These are phyloP conservation scores for Corythaixoides concolor DNA, from an alignment of 2,113 vertebrate species.

Conservation along the genomic window DNA sequence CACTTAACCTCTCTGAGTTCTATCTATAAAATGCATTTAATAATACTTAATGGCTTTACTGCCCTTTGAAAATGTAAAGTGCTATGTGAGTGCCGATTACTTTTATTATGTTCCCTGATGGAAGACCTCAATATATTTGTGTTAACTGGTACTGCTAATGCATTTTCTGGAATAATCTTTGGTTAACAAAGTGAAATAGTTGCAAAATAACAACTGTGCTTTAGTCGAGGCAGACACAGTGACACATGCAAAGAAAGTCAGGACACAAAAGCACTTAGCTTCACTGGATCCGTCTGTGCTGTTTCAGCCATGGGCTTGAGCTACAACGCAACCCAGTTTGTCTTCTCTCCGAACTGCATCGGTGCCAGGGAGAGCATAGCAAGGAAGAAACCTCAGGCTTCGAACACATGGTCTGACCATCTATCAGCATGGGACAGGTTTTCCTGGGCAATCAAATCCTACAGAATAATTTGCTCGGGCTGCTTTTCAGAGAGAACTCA, in stretches of 20 bases:
- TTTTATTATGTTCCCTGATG: slow-evolving; percentile 51
- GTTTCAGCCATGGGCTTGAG: neutral
- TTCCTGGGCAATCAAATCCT: neutral
- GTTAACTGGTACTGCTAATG: slow-evolving; percentile 55
- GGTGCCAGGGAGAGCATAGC: accelerated
- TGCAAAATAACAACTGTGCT: neutral
- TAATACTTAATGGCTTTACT: slow-evolving; percentile 59
- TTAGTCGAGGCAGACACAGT: neutral
- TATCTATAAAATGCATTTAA: slow-evolving; percentile 55
- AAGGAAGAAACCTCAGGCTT: neutral
- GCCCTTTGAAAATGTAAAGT: slow-evolving; percentile 47
- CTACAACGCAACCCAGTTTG: neutral
- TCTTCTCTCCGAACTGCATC: neutral
- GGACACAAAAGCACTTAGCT: neutral
- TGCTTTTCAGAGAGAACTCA: neutral
- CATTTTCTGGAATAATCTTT: slow-evolving; percentile 48
- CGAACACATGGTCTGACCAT: neutral
- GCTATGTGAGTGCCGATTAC: slow-evolving; percentile 43
- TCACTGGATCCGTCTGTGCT: accelerated
- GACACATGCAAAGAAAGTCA: neutral
- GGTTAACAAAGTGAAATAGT: neutral
- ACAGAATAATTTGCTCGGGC: neutral
- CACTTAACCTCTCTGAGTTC: slow-evolving; percentile 35
- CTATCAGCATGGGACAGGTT: neutral
- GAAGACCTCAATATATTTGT: slow-evolving; percentile 13